Base-by-base conservation (phyloP, 2,797 vertebrate species). In the Centropyge bicolor region DNA sequence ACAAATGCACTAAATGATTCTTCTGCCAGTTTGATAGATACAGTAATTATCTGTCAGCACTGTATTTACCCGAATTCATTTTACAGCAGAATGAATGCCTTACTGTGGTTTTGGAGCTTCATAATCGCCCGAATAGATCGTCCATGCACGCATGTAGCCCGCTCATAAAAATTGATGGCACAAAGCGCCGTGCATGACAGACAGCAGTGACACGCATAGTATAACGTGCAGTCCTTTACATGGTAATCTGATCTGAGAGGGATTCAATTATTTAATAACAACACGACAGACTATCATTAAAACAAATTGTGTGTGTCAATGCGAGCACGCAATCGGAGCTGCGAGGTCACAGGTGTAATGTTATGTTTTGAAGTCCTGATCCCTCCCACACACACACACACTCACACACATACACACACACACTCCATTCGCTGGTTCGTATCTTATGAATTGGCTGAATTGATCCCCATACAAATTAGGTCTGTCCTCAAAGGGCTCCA, bases 381-480 rank as follows among this genome's bases (percentile, higher is more conserved):
- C 74, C 80, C 46, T 46, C 83, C 52, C 66, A 22, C 66, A n/a
- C 74, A 62, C 46, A 31, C 65, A 38, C 40, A 17, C 43, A 48
- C 70, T 41, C 65, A 70, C 68, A 38, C 35, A 64, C 75, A 60
- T 64, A 71, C 48, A 62, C 56, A 45, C 27, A 66, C 69, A 49
- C 41, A 40, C 48, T 65, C 74, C 35, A 6, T 82, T 79, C 67
- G 31, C 82, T 81, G 81, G 20, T 85, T 84, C 85, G 67, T 85
- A 88, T 91, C 91, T 92, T 93, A 95, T 96, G 95, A 96, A 96
- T 97, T 95, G 95, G 95, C 94, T 89, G 91, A 96, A 97, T 96
- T 97, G 96, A 95, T 97, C 96, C 95, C 94, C 95, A 95, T 94
- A 95, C 93, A 96, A 96, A 95, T 95, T 91, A 95, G 93, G 91